These are phyloP conservation scores for Laterallus jamaicensis DNA, from an alignment of 2,113 vertebrate genomes.

Conservation along the genomic window DNA sequence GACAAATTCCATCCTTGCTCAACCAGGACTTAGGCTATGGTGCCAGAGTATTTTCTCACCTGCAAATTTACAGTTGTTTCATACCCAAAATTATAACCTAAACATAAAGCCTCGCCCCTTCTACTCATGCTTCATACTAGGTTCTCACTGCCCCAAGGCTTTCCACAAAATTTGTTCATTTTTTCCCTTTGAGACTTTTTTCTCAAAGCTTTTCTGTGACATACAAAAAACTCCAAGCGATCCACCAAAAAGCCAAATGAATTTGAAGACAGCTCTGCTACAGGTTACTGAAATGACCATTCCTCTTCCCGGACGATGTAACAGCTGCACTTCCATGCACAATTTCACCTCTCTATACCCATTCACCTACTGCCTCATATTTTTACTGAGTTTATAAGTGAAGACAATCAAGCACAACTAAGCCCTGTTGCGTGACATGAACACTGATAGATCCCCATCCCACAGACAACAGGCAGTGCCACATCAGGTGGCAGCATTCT, in stretches of 20 bases:
- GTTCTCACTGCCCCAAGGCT: neutral
- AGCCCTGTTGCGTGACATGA: accelerated
- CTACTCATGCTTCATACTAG: neutral
- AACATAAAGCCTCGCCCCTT: neutral
- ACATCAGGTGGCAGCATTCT: neutral
- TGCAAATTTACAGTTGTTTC: neutral
- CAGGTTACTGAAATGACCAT: neutral
- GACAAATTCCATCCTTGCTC: constrained; percentile 2
- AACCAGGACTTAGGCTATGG: neutral
- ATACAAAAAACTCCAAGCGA: neutral
- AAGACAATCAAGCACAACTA: neutral
- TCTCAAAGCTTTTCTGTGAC: neutral
- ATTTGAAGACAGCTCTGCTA: neutral
- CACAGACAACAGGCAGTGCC: neutral
- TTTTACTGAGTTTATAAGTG: neutral
- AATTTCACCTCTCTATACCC: neutral
- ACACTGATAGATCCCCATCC: neutral
- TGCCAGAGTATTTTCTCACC: constrained; percentile 31
- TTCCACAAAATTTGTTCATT: neutral
- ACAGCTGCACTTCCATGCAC: accelerated
- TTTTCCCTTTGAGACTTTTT: neutral
- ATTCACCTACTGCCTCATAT: neutral
- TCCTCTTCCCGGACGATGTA: accelerated
- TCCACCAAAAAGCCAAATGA: neutral
- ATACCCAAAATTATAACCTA: neutral